Conservation (phyloP, 2,113 vertebrate genomes). For the Dryoscopus gambensis region DNA sequence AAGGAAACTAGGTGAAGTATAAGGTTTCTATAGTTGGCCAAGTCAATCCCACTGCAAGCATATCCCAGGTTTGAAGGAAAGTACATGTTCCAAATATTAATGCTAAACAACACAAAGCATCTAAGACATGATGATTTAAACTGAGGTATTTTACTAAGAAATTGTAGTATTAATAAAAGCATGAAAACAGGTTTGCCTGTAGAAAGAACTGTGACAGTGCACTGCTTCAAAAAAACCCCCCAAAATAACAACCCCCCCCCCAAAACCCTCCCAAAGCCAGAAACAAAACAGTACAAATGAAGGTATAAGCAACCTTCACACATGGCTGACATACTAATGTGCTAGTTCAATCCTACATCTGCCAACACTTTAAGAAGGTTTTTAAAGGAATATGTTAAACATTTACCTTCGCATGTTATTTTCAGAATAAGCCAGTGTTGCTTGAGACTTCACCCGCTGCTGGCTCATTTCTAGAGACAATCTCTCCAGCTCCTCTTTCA, state of each 20-base stretch:
- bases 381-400: neutral
- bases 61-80: neutral
- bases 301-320: neutral
- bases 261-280: neutral
- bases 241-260: neutral
- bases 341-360: neutral
- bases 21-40: neutral
- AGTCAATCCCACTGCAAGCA: neutral
- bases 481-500: conserved; percentile 74
- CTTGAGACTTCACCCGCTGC: conserved; percentile 71
- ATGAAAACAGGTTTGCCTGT: neutral
- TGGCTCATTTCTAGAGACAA: conserved; percentile 73
- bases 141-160: neutral
- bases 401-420: conserved; percentile 77
- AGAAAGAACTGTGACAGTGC: neutral
- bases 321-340: neutral
- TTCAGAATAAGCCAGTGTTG: conserved; percentile 61
- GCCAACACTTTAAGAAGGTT: neutral
- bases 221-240: neutral
- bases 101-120: neutral
- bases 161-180: neutral
- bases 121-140: neutral
- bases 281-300: neutral
- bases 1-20: neutral
- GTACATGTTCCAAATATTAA: neutral